A percentile compares a stretch with the other conserved stretches of the same genome.
Conservation (phyloP, 2,113 vertebrate species). For the Saccopteryx bilineata region DNA sequence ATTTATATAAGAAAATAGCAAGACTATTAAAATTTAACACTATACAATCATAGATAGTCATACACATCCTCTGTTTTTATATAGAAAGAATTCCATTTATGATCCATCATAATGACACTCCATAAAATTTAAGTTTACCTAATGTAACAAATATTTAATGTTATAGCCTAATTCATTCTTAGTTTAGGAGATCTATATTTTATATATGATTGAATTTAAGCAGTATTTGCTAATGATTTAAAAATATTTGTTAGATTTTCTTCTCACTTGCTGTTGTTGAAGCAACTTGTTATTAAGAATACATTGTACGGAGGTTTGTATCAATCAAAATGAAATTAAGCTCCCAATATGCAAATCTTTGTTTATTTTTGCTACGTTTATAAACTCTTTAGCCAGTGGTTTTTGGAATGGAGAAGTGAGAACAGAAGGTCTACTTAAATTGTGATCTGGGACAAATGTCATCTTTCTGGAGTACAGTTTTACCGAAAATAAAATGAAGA, state of each 20-base stretch:
- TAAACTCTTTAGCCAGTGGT: neutral
- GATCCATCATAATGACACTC: neutral
- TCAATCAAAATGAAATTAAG: neutral
- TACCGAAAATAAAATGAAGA: conserved; percentile 35
- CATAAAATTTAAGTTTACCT: conserved; percentile 35
- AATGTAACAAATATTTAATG: conserved; percentile 42
- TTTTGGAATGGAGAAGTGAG: neutral
- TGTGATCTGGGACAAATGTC: conserved; percentile 51
- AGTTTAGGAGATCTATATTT: conserved; percentile 60
- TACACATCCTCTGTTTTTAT: conserved; percentile 46
- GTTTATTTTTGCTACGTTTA: neutral
- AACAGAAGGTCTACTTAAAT: neutral
- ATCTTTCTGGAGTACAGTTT: conserved; percentile 27
- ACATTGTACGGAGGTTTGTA: conserved; percentile 67
- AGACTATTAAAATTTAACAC: neutral
- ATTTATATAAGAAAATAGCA: neutral
- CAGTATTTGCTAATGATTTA: conserved; percentile 44
- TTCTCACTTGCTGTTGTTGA: conserved; percentile 68
- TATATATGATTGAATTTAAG: neutral
- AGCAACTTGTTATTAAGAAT: conserved; percentile 75
- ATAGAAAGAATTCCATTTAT: conserved; percentile 47
- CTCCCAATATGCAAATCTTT: conserved; percentile 6
- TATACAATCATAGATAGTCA: neutral
- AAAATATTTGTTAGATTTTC: conserved; percentile 61
- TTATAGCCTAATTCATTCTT: neutral